Conservation (phyloP, 2,888 invertebrate genomes). For the Polymixis lichenea region DNA sequence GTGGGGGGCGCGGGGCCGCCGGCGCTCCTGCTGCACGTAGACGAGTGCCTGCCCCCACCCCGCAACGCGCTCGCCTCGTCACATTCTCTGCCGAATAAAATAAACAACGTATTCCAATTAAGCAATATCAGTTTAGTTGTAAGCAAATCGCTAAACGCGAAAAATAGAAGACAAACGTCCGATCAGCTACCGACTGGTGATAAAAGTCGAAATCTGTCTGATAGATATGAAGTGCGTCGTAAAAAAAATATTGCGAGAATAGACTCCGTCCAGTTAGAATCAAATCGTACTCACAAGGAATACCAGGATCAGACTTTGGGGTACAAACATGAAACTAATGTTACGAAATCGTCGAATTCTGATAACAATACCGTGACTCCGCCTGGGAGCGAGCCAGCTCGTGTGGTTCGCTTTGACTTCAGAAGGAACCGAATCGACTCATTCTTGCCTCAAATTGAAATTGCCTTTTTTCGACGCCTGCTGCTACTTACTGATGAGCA, state of each 20-base stretch:
- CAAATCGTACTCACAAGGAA: conserved; percentile 15
- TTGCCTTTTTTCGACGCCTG: conserved; percentile 49
- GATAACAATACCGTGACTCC: not conserved
- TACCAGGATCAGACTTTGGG: not conserved
- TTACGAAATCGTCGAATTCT: not conserved
- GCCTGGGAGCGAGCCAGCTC: conserved; percentile 1
- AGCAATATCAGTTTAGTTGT: conserved; percentile 71
- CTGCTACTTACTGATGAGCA: conserved; percentile 64
- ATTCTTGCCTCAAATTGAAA: conserved; percentile 43
- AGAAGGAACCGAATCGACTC: conserved; percentile 27
- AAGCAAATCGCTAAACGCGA: conserved; percentile 58
- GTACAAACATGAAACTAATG: conserved; percentile 6
- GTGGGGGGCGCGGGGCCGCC: conserved; percentile 43
- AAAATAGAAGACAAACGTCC: conserved; percentile 22
- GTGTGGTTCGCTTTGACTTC: conserved; percentile 7
- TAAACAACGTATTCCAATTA: conserved; percentile 52
- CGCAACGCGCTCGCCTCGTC: not conserved
- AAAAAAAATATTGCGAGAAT: conserved; percentile 13
- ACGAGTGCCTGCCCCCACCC: conserved; percentile 54
- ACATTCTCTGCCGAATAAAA: conserved; percentile 31
- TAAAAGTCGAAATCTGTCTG: conserved; percentile 14
- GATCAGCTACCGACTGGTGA: conserved; percentile 7
- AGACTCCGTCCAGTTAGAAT: conserved; percentile 42
- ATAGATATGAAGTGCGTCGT: conserved; percentile 2
- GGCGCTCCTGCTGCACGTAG: conserved; percentile 64